These are phyloP conservation scores for Samia ricini DNA, from an alignment of 1,140 invertebrate genomes.

Conservation along the genomic window DNA sequence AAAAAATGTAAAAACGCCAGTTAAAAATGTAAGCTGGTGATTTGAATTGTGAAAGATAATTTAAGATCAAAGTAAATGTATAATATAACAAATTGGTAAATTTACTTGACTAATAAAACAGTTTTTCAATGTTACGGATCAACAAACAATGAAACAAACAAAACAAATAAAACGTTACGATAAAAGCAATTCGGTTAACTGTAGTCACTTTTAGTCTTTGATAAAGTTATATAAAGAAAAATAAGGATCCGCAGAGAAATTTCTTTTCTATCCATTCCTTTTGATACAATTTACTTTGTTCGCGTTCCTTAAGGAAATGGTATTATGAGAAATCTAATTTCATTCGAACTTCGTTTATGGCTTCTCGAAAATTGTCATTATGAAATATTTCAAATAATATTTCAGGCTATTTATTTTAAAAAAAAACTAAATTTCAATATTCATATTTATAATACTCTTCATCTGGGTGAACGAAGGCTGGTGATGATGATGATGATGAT, in stretches of 20 bases:
- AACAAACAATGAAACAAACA: constrained; percentile 12
- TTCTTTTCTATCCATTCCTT: constrained; percentile 13
- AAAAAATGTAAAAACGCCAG: background rate
- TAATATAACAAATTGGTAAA: constrained; percentile 8
- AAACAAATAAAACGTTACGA: constrained; percentile 22
- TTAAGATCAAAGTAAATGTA: constrained; percentile 1
- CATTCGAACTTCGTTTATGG: background rate
- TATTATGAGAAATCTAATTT: constrained; percentile 23
- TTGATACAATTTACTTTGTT: constrained; percentile 21
- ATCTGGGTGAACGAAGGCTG: too few species aligned
- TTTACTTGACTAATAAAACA: constrained; percentile 18
- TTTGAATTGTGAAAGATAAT: constrained; percentile 7
- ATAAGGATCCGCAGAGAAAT: constrained; percentile 21
- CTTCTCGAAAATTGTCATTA: background rate
- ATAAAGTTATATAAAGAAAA: constrained; percentile 20
- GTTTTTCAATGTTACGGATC: constrained; percentile 10
- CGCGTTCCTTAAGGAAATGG: constrained; percentile 12
- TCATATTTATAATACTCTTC: background rate
- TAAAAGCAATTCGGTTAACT: constrained; percentile 25
- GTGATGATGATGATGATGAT: too few species aligned
- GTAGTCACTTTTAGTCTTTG: constrained; percentile 20
- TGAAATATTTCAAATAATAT: background rate
- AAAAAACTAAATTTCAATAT: background rate
- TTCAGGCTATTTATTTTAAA: background rate
- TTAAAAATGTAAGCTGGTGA: constrained; percentile 2